These are phyloP conservation scores for Phalloptychus januarius DNA, from an alignment of 2,797 vertebrate species.

Conservation along the genomic window DNA sequence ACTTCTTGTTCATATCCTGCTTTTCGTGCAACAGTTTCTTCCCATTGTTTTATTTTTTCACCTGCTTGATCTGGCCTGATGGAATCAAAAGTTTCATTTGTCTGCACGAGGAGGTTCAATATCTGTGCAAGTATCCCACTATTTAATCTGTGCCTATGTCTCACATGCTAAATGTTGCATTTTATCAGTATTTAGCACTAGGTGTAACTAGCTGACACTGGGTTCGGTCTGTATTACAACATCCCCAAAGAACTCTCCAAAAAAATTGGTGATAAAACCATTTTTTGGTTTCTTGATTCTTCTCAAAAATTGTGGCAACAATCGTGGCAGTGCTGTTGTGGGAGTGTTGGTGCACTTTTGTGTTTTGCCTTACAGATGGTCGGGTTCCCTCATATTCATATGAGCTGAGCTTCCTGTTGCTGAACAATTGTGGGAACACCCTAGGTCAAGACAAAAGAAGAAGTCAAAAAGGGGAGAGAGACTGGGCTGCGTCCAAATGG, in stretches of 20 bases:
- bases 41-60: slow-evolving; percentile 20
- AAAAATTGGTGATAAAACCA: background rate
- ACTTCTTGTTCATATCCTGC: slow-evolving; percentile 41
- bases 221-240: background rate
- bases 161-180: background rate
- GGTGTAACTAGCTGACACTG: background rate
- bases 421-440: slow-evolving; percentile 97
- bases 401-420: slow-evolving; percentile 75
- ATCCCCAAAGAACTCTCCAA: background rate
- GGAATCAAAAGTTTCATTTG: slow-evolving; percentile 4
- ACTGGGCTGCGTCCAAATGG: slow-evolving; percentile 89
- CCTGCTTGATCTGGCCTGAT: slow-evolving; percentile 14
- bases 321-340: slow-evolving; percentile 9
- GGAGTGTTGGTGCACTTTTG: slow-evolving; percentile 41
- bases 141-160: background rate
- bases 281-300: background rate
- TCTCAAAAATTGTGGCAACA: background rate
- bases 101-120: background rate
- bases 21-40: slow-evolving; percentile 17
- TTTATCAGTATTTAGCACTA: background rate
- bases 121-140: background rate
- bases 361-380: slow-evolving; percentile 89
- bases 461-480: slow-evolving; percentile 70
- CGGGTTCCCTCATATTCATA: slow-evolving; percentile 90
- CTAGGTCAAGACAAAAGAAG: slow-evolving; percentile 76